These are phyloP conservation scores for Labrus mixtus DNA, from an alignment of 2,113 vertebrate genomes.

Conservation along the genomic window DNA sequence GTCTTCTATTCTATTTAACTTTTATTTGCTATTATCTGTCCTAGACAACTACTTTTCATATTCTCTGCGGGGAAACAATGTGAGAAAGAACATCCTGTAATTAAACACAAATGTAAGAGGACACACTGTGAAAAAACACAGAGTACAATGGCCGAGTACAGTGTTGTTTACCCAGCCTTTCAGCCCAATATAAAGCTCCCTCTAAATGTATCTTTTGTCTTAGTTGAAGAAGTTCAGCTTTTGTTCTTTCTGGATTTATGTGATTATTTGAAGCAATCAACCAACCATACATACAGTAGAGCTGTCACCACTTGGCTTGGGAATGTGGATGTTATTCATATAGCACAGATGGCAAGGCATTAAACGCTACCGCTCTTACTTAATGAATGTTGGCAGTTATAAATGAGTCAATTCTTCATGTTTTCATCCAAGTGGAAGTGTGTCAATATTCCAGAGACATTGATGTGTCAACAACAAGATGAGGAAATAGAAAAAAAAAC, in stretches of 20 bases:
- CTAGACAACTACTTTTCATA: no score
- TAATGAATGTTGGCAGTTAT: constrained; percentile 64
- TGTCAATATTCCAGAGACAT: constrained; percentile 28
- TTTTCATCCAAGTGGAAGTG: constrained; percentile 47
- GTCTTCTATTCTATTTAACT: no score
- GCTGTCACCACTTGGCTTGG: constrained; percentile 54
- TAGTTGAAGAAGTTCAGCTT: constrained; percentile 17
- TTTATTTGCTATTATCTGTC: no score
- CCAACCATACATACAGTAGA: constrained; percentile 33
- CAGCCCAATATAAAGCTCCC: neutral
- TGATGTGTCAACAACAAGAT: constrained; percentile 1
- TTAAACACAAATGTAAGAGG: neutral
- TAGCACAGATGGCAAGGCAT: constrained; percentile 57
- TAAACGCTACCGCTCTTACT: constrained; percentile 31
- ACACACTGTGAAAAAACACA: no score
- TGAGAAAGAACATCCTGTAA: neutral
- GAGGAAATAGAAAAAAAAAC: neutral
- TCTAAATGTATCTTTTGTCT: constrained; percentile 4
- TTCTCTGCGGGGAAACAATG: neutral
- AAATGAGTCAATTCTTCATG: constrained; percentile 44
- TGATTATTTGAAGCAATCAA: constrained; percentile 40
- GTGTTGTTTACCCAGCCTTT: neutral
- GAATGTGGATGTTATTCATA: constrained; percentile 55
- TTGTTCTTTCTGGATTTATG: constrained; percentile 33
- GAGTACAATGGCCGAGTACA: neutral